Conservation (phyloP, 2,797 vertebrate genomes). For the Gymnocypris eckloni region DNA sequence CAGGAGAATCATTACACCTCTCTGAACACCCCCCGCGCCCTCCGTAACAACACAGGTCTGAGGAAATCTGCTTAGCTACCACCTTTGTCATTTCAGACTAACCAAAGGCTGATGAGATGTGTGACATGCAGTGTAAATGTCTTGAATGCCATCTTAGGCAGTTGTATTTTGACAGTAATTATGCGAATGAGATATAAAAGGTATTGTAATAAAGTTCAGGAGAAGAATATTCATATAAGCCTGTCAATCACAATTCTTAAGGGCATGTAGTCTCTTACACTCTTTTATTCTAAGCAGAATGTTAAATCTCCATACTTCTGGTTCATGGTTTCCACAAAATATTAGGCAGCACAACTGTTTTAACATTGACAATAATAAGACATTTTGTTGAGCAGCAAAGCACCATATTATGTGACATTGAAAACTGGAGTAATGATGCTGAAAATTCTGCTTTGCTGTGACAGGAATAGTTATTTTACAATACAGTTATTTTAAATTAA, state of each 20-base stretch:
- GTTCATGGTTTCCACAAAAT: no score
- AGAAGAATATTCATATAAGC: slow-evolving; percentile 9
- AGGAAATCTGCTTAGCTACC: slow-evolving; percentile 14
- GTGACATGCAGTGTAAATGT: neutral
- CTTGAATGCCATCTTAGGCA: slow-evolving; percentile 2
- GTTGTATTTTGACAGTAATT: slow-evolving; percentile 28
- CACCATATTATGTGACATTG: neutral
- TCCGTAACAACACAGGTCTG: neutral
- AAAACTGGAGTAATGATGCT: neutral
- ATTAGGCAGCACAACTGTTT: neutral
- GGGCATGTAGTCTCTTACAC: neutral
- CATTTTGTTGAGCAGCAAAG: neutral
- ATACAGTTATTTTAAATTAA: neutral
- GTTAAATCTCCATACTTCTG: no score
- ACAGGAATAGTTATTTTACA: neutral
- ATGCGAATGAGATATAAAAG: neutral
- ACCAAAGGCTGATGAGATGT: slow-evolving; percentile 2
- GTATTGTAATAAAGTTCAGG: slow-evolving; percentile 25
- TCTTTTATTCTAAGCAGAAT: neutral
- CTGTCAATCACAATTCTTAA: slow-evolving; percentile 18
- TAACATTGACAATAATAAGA: neutral
- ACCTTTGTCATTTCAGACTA: slow-evolving; percentile 31
- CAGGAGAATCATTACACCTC: slow-evolving; percentile 25
- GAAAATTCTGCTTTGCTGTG: neutral
- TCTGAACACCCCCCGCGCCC: neutral